A percentile compares a stretch with the other conserved stretches of the same genome.
These are phyloP conservation scores for Dryas iulia DNA, from an alignment of 1,140 invertebrate species.

Conservation along the genomic window DNA sequence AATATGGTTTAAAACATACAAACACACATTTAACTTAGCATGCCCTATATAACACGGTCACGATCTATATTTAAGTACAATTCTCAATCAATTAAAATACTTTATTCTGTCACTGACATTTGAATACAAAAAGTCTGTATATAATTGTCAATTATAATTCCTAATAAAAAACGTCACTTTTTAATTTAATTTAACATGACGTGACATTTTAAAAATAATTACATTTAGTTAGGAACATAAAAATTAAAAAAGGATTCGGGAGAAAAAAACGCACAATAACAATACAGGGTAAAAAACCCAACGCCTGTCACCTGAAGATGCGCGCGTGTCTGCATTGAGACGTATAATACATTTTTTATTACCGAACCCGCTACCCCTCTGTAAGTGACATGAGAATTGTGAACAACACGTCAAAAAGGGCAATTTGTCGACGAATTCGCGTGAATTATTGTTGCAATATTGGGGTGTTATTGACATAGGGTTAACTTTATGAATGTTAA, in stretches of 20 bases:
- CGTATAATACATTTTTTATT: constrained; percentile 55
- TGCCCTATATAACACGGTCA: too few species aligned
- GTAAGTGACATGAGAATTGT: constrained; percentile 52
- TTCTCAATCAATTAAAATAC: too few species aligned
- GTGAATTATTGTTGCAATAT: constrained; percentile 67
- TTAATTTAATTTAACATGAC: background rate
- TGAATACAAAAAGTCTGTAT: too few species aligned
- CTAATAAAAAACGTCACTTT: background rate
- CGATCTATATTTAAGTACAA: too few species aligned
- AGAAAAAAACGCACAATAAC: background rate
- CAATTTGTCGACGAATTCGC: constrained; percentile 58
- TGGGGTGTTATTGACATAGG: constrained; percentile 53
- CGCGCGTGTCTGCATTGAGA: constrained; percentile 51
- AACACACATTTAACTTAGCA: too few species aligned
- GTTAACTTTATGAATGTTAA: constrained; percentile 42
- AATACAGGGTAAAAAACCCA: constrained; percentile 26
- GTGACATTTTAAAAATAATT: background rate
- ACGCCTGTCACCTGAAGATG: constrained; percentile 48
- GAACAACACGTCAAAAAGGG: constrained; percentile 74
- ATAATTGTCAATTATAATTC: background rate
- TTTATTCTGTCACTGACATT: too few species aligned
- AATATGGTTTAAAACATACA: too few species aligned
- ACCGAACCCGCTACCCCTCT: constrained; percentile 37
- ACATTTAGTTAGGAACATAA: background rate
- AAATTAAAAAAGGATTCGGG: background rate